phyloP scores from a whole-genome alignment of 2,113 vertebrate genomes.

The Gorsachius goisagi region DNA sequence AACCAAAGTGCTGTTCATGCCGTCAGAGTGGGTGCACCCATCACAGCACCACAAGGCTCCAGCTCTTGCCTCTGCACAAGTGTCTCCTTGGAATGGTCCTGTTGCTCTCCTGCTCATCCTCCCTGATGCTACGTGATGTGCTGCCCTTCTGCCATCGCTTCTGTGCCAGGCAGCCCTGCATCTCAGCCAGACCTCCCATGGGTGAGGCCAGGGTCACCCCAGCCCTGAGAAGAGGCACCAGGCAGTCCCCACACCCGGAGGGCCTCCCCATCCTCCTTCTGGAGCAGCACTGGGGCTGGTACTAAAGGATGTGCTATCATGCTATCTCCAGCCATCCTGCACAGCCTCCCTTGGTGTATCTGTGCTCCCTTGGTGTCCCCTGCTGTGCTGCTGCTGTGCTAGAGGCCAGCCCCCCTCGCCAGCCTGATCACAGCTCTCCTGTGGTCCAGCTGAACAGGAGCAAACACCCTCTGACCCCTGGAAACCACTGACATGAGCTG shows the following conservation, averaged over 20 bases:
- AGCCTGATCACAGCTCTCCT: neutral
- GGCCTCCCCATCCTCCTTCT: rapidly evolving
- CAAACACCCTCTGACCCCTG: neutral
- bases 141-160: neutral
- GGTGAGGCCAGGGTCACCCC: neutral
- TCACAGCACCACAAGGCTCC: neutral
- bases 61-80: neutral
- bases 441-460: neutral
- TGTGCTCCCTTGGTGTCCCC: neutral
- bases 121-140: neutral
- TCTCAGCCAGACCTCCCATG: neutral
- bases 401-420: neutral
- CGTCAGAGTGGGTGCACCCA: rapidly evolving
- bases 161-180: neutral
- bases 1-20: neutral
- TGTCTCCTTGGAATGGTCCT: neutral
- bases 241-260: neutral
- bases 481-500: neutral
- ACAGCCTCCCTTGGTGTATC: neutral
- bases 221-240: neutral
- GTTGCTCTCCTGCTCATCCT: neutral
- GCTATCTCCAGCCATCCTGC: neutral
- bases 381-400: neutral
- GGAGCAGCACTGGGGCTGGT: neutral
- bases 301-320: neutral